These are phyloP conservation scores for Brachyhypopomus gauderio DNA, from an alignment of 2,113 vertebrate species.

Conservation along the genomic window DNA sequence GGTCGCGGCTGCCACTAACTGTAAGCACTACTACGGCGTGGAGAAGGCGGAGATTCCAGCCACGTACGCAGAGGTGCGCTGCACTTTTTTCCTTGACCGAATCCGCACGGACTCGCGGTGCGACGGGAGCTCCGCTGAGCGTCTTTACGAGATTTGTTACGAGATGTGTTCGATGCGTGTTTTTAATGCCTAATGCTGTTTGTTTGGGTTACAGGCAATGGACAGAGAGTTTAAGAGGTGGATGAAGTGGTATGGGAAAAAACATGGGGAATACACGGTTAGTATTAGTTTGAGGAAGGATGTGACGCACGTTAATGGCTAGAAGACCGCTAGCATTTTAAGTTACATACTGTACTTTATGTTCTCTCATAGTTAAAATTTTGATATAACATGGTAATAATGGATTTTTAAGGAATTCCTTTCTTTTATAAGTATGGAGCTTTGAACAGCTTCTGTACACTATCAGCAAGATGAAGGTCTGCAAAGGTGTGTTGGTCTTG, in stretches of 20 bases:
- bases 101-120: background rate
- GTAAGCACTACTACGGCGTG: constrained; percentile 97
- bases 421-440: too few relatives aligned
- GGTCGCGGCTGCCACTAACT: constrained; percentile 95
- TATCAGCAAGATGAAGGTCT: background rate
- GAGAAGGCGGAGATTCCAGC: constrained; percentile 99
- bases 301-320: background rate
- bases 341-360: too few relatives aligned
- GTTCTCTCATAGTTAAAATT: too few relatives aligned
- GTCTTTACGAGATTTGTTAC: too few relatives aligned
- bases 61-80: constrained; percentile 93
- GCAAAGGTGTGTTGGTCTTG: background rate
- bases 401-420: too few relatives aligned
- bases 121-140: too few relatives aligned
- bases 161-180: background rate
- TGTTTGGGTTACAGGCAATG: constrained; percentile 82
- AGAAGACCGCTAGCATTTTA: background rate
- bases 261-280: constrained; percentile 98
- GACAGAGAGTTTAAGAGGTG: constrained; percentile 98
- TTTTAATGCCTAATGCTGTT: background rate
- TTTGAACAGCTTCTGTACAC: too few relatives aligned
- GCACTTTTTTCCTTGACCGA: background rate
- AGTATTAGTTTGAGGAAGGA: constrained; percentile 64
- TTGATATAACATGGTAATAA: too few relatives aligned
- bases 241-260: constrained; percentile 99